Conservation (phyloP, 92 coral and sea anemone genomes). For the Blastomussa wellsi region DNA sequence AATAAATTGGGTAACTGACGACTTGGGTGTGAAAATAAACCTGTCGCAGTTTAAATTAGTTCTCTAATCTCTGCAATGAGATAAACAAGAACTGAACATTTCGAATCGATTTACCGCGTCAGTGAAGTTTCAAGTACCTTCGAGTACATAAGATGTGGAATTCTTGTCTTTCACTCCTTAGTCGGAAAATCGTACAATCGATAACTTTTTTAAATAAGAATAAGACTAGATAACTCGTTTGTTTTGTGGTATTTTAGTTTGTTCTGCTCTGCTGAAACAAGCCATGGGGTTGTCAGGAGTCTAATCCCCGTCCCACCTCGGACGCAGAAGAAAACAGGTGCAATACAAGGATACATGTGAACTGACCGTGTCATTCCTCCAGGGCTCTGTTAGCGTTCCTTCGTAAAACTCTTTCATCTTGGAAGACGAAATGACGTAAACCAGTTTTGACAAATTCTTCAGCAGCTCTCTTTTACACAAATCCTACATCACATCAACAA, state of each 20-base stretch:
- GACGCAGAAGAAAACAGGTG: background rate
- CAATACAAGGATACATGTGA: background rate
- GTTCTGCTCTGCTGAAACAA: background rate
- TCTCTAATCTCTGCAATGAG: background rate
- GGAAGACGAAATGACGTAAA: constrained; percentile 65
- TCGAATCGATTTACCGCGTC: background rate
- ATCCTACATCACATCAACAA: constrained; percentile 35
- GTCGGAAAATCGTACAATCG: too few relatives aligned
- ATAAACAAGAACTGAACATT: too few relatives aligned
- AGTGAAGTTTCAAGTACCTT: too few relatives aligned
- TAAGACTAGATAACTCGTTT: too few relatives aligned
- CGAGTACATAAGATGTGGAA: background rate
- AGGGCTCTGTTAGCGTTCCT: constrained; percentile 48
- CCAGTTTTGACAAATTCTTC: constrained; percentile 59
- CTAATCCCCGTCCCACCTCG: background rate
- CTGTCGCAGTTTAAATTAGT: background rate
- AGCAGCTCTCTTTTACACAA: constrained; percentile 63
- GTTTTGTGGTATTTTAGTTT: background rate
- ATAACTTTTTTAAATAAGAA: too few relatives aligned
- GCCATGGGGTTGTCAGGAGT: background rate
- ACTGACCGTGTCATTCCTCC: constrained; percentile 46
- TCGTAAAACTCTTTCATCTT: constrained; percentile 69
- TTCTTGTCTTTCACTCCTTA: background rate
- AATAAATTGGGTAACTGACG: background rate
- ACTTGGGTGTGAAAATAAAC: too few relatives aligned